A percentile compares a stretch with the other conserved stretches of the same genome.
Conservation (phyloP, 2,888 invertebrate genomes). For the Dysmachus trigonus region DNA sequence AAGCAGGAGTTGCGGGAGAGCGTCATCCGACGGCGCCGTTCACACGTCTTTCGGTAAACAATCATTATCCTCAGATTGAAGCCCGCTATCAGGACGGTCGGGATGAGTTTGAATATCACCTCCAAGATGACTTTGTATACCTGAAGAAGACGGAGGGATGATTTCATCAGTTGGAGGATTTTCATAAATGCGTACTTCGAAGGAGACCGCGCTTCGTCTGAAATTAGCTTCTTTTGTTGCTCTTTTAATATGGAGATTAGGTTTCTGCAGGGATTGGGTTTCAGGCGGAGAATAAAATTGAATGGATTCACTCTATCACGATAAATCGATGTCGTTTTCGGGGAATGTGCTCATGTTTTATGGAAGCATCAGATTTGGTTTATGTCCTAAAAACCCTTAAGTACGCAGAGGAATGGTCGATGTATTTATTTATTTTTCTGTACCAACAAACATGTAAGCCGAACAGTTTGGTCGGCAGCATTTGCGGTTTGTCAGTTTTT, state of each 20-base stretch:
- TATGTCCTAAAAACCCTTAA: background rate
- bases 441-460: background rate
- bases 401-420: background rate
- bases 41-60: conserved; percentile 73
- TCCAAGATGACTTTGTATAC: conserved; percentile 73
- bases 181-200: background rate
- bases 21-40: conserved; percentile 73
- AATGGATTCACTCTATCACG: background rate
- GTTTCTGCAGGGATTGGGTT: background rate
- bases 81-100: conserved; percentile 73
- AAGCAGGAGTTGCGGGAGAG: conserved; percentile 67
- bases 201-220: background rate
- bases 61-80: conserved; percentile 74
- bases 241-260: background rate
- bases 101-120: conserved; percentile 73
- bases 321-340: background rate
- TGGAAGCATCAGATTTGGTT: background rate
- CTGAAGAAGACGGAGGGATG: conserved; percentile 52
- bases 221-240: conserved; percentile 4
- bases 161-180: background rate
- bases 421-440: background rate
- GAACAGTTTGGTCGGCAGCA: background rate
- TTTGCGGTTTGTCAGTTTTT: background rate
- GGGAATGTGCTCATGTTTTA: background rate
- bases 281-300: background rate